Evolutionary conservation across 2,797 vertebrate genomes (phyloP).

Genomic region (Cyclopterus lumpus): DNA sequence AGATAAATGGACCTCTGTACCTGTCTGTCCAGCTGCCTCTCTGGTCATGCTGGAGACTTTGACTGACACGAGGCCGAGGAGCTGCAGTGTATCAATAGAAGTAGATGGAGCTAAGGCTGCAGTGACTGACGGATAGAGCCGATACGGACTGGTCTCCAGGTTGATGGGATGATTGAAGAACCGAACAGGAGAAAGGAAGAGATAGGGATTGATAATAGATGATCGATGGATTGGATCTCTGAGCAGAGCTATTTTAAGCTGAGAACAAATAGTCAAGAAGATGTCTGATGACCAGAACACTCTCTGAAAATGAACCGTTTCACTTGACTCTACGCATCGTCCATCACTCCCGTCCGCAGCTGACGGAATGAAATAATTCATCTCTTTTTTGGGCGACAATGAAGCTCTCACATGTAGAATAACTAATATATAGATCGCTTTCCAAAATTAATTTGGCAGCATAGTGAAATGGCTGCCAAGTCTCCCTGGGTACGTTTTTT

Average conservation of each 20-base stretch:
- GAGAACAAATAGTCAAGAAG: slow-evolving; percentile 26
- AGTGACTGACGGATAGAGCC: slow-evolving; percentile 42
- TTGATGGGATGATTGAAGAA: slow-evolving; percentile 52
- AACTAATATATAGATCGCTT: slow-evolving; percentile 8
- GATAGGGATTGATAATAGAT: slow-evolving; percentile 33
- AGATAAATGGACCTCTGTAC: slow-evolving; percentile 39
- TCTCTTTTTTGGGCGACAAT: not conserved
- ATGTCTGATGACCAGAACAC: slow-evolving; percentile 11
- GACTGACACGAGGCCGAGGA: slow-evolving; percentile 39
- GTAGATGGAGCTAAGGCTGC: slow-evolving; percentile 14
- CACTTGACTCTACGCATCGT: slow-evolving; percentile 20
- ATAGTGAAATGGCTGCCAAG: slow-evolving; percentile 10
- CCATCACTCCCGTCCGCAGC: not conserved
- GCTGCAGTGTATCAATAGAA: slow-evolving; percentile 37
- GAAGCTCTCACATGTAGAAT: not conserved
- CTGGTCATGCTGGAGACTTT: slow-evolving; percentile 13
- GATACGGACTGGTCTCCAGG: slow-evolving; percentile 18
- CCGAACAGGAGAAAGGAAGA: not conserved
- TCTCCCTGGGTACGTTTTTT: slow-evolving; percentile 11
- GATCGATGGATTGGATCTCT: slow-evolving; percentile 23
- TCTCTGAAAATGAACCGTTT: slow-evolving; percentile 4
- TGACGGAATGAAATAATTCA: slow-evolving; percentile 6
- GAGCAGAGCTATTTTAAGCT: slow-evolving; percentile 13
- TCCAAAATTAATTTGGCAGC: slow-evolving; percentile 27
- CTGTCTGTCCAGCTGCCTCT: slow-evolving; percentile 35